Evolutionary conservation across 2,797 vertebrate species (phyloP), one percentile per base, ranked within the genome.

Genomic region (Hoplostethus atlanticus): DNA sequence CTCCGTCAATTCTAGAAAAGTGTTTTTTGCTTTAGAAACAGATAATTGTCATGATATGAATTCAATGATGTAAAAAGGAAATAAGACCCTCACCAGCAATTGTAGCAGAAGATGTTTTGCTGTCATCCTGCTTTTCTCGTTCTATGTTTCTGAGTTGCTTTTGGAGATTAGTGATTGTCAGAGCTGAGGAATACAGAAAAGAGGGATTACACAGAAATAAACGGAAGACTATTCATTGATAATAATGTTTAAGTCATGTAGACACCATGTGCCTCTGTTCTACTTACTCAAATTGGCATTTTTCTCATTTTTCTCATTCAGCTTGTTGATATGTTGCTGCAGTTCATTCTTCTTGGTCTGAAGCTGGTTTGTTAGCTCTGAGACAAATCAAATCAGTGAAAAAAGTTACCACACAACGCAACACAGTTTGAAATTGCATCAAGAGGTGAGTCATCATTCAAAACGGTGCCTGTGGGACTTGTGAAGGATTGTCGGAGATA

Each of bases 211-310:
- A 4, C 1, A 11, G 0, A 28, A 42, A 57, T 34, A 53, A 0
- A 36, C 59, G 46, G 70, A 2, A 25, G 1, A 42, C 0, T 3
- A 21, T 60, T 63, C 30, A 30, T 9, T 17, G 13, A 13, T 12
- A 10, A 15, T 51, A 1, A 25, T 21, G 21, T 21, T 21, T 21
- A 21, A 21, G 21, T 21, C 21, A 30, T 11, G 7, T 3, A n/a
- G 9, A 50, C 17, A 44, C 3, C 15, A 1, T 17, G 17, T 21
- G 68, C 2, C 13, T n/a, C 56, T 11, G 21, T 21, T 60, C 17
- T 55, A 79, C 84, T 83, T 46, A 89, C 86, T 81, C 38, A 87
- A 8, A 1, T 21, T 6, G 30, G 46, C 60, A 4, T 69, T 82
- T n/a, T 13, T 0, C 8, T 50, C 12, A 38, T 81, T 55, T 13